Conservation (phyloP, 64 coral and sea anemone genomes). For the Stichodactyla helianthus region DNA sequence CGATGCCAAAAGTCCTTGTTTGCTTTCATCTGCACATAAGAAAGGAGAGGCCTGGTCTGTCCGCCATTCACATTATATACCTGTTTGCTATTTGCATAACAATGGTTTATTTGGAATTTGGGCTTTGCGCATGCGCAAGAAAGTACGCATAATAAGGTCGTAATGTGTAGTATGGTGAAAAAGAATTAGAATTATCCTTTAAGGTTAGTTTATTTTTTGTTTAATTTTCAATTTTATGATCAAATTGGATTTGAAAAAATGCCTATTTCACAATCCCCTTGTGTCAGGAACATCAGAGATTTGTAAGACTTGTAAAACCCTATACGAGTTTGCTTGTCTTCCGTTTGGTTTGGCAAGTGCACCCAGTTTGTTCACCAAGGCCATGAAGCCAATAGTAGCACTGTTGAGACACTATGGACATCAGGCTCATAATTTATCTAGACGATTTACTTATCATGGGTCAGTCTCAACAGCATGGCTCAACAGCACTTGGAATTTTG, state of each 20-base stretch:
- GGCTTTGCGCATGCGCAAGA: no score
- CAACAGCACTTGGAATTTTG: constrained; percentile 1
- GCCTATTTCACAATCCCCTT: constrained; percentile 30
- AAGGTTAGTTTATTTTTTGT: no score
- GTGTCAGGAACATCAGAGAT: not conserved
- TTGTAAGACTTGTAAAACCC: not conserved
- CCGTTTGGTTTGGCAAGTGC: not conserved
- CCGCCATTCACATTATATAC: no score
- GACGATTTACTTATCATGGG: constrained; percentile 19
- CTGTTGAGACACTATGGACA: not conserved
- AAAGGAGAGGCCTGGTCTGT: no score
- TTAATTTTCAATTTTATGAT: no score
- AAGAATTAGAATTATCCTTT: no score
- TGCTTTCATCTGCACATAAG: no score
- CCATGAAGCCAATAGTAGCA: not conserved
- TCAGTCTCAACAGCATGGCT: not conserved
- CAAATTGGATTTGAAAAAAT: constrained; percentile 34
- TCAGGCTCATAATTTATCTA: not conserved
- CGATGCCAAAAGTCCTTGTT: no score
- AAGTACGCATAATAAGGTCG: no score
- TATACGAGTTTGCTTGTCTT: not conserved
- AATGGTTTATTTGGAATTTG: no score
- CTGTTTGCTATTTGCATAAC: no score
- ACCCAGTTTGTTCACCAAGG: not conserved
- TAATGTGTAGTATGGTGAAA: no score